Conservation (phyloP, 2,113 vertebrate species). For the Nematolebias whitei region DNA sequence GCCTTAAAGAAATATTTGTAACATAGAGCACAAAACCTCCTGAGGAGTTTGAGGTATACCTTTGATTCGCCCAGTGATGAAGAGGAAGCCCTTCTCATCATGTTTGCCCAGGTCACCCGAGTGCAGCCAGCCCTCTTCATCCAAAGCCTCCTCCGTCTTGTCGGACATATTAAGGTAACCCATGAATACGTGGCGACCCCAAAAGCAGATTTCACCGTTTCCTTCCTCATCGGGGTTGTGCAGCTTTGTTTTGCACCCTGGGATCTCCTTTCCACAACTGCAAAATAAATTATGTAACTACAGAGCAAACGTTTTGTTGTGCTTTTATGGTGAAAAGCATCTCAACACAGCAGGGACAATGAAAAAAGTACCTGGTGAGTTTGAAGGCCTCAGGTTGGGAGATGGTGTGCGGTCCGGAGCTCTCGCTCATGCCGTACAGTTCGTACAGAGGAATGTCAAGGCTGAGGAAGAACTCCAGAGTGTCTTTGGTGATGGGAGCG, state of each 20-base stretch:
- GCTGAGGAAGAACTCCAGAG: conserved; percentile 92
- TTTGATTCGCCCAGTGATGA: conserved; percentile 92
- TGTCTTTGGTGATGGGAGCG: conserved; percentile 88
- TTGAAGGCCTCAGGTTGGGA: conserved; percentile 70
- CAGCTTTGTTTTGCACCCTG: conserved; percentile 84
- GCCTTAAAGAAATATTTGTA: no score
- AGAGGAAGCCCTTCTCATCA: conserved; percentile 85
- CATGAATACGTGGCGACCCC: conserved; percentile 94
- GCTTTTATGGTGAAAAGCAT: background rate
- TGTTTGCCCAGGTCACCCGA: conserved; percentile 89
- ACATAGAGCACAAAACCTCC: background rate
- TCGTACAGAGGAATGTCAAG: conserved; percentile 88
- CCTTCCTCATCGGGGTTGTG: conserved; percentile 78
- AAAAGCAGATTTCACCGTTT: conserved; percentile 88
- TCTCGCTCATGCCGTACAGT: conserved; percentile 93
- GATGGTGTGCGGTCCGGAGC: conserved; percentile 86
- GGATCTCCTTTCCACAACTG: conserved; percentile 88
- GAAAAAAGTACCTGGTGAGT: conserved; percentile 81
- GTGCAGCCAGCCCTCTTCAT: conserved; percentile 90
- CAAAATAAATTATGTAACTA: background rate
- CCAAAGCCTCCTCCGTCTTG: conserved; percentile 83
- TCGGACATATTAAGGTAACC: conserved; percentile 89
- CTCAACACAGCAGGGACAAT: no score
- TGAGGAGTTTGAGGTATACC: conserved; percentile 69
- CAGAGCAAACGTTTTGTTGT: accelerated